These are phyloP conservation scores for Tetrax tetrax DNA, from an alignment of 2,113 vertebrate genomes.

Conservation along the genomic window DNA sequence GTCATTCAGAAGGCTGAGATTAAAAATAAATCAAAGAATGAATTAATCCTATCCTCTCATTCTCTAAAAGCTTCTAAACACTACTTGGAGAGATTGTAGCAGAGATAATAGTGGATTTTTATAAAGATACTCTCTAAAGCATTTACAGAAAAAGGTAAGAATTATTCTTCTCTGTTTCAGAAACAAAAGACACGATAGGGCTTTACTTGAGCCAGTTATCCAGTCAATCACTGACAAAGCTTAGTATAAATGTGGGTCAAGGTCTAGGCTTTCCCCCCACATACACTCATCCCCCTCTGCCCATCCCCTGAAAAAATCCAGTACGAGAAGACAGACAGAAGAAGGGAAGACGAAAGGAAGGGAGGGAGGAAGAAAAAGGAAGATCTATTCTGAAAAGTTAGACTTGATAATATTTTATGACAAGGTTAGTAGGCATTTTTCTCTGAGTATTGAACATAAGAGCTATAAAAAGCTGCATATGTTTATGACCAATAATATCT, in stretches of 20 bases:
- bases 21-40: conserved; percentile 24
- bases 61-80: not conserved
- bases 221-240: not conserved
- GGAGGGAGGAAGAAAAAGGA: not conserved
- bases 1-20: not conserved
- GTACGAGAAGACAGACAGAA: not conserved
- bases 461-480: not conserved
- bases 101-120: not conserved
- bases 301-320: not conserved
- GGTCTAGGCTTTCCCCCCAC: not conserved
- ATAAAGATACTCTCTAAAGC: not conserved
- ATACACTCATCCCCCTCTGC: not conserved
- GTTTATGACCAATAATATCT: not conserved
- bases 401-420: not conserved
- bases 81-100: not conserved
- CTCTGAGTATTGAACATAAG: not conserved
- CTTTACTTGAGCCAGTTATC: not conserved
- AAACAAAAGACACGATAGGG: not conserved
- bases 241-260: not conserved
- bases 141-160: not conserved
- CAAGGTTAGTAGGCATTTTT: not conserved
- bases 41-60: not conserved
- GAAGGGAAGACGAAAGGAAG: too few species aligned
- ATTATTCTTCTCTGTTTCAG: not conserved
- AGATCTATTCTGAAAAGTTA: not conserved